Evolutionary conservation across 2,888 invertebrate species (phyloP), one percentile per base, ranked within the genome.

Genomic region (Eulithis testata): DNA sequence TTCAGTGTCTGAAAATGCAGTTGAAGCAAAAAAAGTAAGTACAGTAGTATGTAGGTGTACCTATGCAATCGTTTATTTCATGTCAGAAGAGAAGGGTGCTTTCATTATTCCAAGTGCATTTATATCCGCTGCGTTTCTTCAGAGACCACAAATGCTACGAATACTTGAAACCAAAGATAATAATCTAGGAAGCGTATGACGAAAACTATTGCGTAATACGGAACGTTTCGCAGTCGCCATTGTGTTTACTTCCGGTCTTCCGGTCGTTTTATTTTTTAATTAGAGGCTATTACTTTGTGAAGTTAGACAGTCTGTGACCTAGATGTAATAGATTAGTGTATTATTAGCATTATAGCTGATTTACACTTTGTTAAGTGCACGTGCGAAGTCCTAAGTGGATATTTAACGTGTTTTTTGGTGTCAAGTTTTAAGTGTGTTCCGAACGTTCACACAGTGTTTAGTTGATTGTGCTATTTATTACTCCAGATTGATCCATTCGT

Each of bases 191-290:
- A 79, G 80, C 21, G 49, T 68, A 63, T 60, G 21, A 53, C 63
- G 66, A 71, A 63, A 72, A 72, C 45, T 36, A 58, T 79, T 78
- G 56, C 74, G 70, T 69, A 78, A 78, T 47, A 21, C 68, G 66
- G 70, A 71, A 63, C 68, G 74, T 72, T 73, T 71, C 63, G 21
- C 66, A 60, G 63, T 76, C 74, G 67, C 80, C 72, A 82, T 82
- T 82, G 82, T 82, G 79, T 80, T 65, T 44, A 47, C 27, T 68
- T 80, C 80, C 81, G 81, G 77, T 63, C 79, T 82, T 80, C 82
- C 82, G 81, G 72, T 70, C 62, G 60, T 63, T 62, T 75, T 76
- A 73, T 75, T 66, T 62, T 76, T 73, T 76, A 76, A 79, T 76
- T 77, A 70, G 69, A 53, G 31, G 52, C 57, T 52, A 65, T 49